Evolutionary conservation across 2,888 invertebrate species (phyloP).

Genomic region (Cataglyphis albicans): DNA sequence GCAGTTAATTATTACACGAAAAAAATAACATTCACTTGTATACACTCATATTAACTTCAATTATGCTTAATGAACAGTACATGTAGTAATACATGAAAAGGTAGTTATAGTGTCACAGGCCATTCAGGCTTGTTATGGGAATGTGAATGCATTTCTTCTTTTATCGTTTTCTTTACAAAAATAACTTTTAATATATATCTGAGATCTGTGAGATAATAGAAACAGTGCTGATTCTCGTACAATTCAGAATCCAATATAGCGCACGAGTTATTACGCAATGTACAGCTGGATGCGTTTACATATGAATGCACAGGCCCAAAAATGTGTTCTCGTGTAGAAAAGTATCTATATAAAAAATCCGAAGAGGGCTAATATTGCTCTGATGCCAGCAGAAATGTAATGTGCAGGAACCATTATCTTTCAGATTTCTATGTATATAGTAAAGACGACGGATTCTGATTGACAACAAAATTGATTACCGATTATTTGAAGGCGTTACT

Average conservation of each 20-base stretch:
- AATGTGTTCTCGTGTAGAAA: conserved; percentile 57
- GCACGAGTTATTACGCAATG: conserved; percentile 62
- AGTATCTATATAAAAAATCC: conserved; percentile 58
- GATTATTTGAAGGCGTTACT: conserved; percentile 46
- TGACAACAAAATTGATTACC: conserved; percentile 29
- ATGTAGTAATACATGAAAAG: conserved; percentile 81
- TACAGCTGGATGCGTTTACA: conserved; percentile 54
- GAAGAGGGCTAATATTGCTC: conserved; percentile 45
- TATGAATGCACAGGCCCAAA: conserved; percentile 58
- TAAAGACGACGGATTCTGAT: conserved; percentile 27
- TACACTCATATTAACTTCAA: conserved; percentile 81
- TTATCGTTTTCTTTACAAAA: conserved; percentile 78
- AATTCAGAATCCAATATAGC: conserved; percentile 65
- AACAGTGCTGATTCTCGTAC: conserved; percentile 70
- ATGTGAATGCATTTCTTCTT: conserved; percentile 78
- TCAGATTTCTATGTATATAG: conserved; percentile 65
- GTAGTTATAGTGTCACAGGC: conserved; percentile 81
- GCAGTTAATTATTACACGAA: conserved; percentile 79
- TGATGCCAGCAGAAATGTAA: conserved; percentile 47
- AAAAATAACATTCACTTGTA: conserved; percentile 82
- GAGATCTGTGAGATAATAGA: conserved; percentile 79
- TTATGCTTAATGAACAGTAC: conserved; percentile 80
- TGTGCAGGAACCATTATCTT: conserved; percentile 72
- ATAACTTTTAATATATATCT: conserved; percentile 81
- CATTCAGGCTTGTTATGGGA: conserved; percentile 81